Percentiles rank a stretch among this genome's conserved stretches.
Conservation (phyloP, 2,888 invertebrate species). For the Camptogramma bilineatum region DNA sequence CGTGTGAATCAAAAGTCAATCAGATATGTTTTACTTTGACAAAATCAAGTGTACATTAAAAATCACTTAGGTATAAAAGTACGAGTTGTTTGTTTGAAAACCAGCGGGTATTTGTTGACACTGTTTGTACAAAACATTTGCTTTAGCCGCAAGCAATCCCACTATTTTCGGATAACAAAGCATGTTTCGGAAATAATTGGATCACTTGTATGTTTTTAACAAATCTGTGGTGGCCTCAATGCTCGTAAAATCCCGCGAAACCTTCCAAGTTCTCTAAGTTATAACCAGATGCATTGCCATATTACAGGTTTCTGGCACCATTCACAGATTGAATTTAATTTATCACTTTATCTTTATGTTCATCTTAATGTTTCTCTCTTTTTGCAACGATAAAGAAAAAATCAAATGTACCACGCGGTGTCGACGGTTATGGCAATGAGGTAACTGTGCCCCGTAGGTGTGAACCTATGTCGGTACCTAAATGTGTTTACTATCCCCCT, state of each 20-base stretch:
- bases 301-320: slow-evolving; percentile 62
- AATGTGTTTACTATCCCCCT: slow-evolving; percentile 59
- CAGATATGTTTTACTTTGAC: background rate
- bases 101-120: slow-evolving; percentile 13
- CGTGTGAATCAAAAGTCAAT: background rate
- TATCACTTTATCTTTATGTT: slow-evolving; percentile 71
- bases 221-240: slow-evolving; percentile 62
- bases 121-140: slow-evolving; percentile 30
- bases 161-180: slow-evolving; percentile 22
- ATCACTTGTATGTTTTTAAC: slow-evolving; percentile 51
- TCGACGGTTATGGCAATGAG: slow-evolving; percentile 97
- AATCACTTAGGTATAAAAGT: slow-evolving; percentile 20
- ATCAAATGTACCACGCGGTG: slow-evolving; percentile 98
- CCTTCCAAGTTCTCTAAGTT: slow-evolving; percentile 39
- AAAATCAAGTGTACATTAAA: slow-evolving; percentile 9
- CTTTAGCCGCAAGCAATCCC: slow-evolving; percentile 32
- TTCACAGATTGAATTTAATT: slow-evolving; percentile 51
- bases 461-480: slow-evolving; percentile 66
- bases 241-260: slow-evolving; percentile 40
- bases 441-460: slow-evolving; percentile 87
- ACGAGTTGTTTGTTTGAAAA: background rate
- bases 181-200: slow-evolving; percentile 41
- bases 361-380: slow-evolving; percentile 85
- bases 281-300: slow-evolving; percentile 46
- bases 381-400: slow-evolving; percentile 89